Evolutionary conservation across 2,113 vertebrate genomes (phyloP).

Genomic region (Sceloporus tristichus): DNA sequence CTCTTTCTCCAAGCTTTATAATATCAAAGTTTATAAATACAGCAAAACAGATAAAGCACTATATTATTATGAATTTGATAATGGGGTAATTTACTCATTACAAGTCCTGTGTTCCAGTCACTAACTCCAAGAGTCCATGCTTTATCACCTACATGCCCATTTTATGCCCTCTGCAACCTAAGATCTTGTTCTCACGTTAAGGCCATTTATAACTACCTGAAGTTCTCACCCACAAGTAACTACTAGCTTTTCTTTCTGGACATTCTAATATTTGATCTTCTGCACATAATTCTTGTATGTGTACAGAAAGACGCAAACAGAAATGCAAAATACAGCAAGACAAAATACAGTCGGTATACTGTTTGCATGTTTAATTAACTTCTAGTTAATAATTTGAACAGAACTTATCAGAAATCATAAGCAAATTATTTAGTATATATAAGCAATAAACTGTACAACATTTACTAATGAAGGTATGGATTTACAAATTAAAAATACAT

Average conservation of each 20-base stretch:
- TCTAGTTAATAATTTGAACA: neutral
- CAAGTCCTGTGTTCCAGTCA: neutral
- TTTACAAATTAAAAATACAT: neutral
- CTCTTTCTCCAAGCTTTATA: neutral
- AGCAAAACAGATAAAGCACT: neutral
- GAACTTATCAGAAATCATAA: neutral
- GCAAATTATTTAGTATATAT: neutral
- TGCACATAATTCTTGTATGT: neutral
- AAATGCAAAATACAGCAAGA: neutral
- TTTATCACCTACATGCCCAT: neutral
- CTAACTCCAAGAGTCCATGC: no score
- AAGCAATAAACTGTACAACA: neutral
- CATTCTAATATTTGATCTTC: neutral
- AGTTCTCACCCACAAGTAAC: no score
- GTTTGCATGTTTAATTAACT: neutral
- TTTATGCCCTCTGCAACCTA: neutral
- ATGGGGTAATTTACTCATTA: neutral
- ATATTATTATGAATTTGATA: neutral
- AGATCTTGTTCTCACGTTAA: neutral
- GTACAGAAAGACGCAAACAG: neutral
- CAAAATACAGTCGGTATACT: neutral
- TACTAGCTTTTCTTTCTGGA: neutral
- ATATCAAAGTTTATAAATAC: neutral
- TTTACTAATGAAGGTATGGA: neutral
- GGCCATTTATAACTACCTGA: neutral